Evolutionary conservation across 2,888 invertebrate species (phyloP).

Genomic region (Sarcophaga variegata): DNA sequence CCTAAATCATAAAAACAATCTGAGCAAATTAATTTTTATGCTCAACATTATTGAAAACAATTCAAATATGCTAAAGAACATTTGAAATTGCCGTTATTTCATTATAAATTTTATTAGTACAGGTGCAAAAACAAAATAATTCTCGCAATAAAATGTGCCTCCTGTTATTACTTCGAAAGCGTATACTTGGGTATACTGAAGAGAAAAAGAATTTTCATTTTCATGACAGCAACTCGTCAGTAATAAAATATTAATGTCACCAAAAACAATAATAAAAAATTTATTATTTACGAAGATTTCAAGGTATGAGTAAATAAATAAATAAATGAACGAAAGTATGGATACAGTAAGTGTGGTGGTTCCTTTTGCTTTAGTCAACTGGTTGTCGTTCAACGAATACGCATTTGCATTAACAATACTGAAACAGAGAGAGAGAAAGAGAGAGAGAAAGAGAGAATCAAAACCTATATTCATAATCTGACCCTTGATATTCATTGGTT

Average conservation of each 20-base stretch:
- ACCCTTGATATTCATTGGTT: conserved; percentile 51
- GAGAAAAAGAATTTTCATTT: not conserved
- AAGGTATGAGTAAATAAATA: not conserved
- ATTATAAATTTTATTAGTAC: conserved; percentile 54
- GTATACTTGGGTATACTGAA: not conserved
- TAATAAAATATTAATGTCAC: conserved; percentile 60
- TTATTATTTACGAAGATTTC: conserved; percentile 26
- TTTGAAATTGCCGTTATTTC: conserved; percentile 50
- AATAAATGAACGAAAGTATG: not conserved
- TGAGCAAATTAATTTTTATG: conserved; percentile 30
- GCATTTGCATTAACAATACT: conserved; percentile 42
- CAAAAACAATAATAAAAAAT: conserved; percentile 52
- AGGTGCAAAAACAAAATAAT: conserved; percentile 28
- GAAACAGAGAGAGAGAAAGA: not conserved
- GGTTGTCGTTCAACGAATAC: not conserved
- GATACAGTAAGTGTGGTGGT: not conserved
- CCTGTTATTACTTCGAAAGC: no score
- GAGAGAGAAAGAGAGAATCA: not conserved
- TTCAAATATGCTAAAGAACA: conserved; percentile 15
- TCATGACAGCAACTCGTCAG: not conserved
- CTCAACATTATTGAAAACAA: conserved; percentile 17
- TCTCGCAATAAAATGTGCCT: not conserved
- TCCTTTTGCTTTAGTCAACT: not conserved
- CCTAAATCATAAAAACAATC: no score
- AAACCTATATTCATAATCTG: conserved; percentile 43